Percentiles rank a stretch among this genome's conserved stretches.
Conservation (phyloP, 2,888 invertebrate species). For the Pristionchus exspectatus region DNA sequence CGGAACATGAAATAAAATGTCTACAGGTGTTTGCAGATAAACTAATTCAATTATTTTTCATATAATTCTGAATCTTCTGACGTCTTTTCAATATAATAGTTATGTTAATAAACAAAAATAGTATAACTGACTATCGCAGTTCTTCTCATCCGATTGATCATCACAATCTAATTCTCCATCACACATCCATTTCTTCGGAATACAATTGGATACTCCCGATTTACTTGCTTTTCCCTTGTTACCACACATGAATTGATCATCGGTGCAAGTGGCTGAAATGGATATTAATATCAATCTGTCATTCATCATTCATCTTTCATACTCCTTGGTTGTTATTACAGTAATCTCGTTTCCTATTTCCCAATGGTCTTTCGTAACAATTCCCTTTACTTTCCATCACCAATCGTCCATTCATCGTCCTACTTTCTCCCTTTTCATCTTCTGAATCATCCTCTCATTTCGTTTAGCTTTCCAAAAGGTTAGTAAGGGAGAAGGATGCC, state of each 20-base stretch:
- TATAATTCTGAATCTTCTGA: too few relatives aligned
- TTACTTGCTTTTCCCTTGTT: not conserved
- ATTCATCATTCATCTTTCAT: not conserved
- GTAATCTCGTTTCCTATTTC: not conserved
- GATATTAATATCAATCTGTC: not conserved
- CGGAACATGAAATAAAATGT: too few relatives aligned
- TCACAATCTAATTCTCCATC: slow-evolving; percentile 69
- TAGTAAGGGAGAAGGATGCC: not conserved
- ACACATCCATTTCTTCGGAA: slow-evolving; percentile 65
- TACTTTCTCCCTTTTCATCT: slow-evolving; percentile 28
- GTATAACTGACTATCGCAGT: slow-evolving; percentile 64
- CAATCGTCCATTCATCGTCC: slow-evolving; percentile 15
- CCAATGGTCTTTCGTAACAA: slow-evolving; percentile 10
- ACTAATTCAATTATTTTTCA: too few relatives aligned
- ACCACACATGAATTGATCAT: slow-evolving; percentile 48
- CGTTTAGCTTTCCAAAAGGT: not conserved
- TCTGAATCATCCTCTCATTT: slow-evolving; percentile 43
- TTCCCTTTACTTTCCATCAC: not conserved
- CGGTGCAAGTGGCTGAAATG: slow-evolving; percentile 26
- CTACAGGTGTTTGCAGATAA: too few relatives aligned
- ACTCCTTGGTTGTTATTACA: not conserved
- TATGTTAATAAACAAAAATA: not conserved
- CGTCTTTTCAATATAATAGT: not conserved
- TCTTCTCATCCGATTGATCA: slow-evolving; percentile 66
- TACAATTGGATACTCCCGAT: slow-evolving; percentile 57